Percentiles rank a stretch among this genome's conserved stretches.
phyloP scores from a whole-genome alignment of 2,888 invertebrate species.

The Acanthosepion esculentum region DNA sequence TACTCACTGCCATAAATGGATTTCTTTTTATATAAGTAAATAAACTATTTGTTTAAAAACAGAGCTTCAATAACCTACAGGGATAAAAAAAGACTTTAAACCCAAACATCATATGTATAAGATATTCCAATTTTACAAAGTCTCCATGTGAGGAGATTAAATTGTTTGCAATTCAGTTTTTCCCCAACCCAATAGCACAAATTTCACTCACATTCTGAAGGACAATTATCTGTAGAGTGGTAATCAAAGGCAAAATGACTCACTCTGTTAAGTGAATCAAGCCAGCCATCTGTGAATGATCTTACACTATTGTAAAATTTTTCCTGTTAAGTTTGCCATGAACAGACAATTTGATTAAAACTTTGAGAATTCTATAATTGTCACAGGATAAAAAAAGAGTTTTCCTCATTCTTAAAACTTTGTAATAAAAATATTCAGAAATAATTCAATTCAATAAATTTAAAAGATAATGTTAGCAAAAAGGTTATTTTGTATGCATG shows the following conservation, averaged over 20 bases:
- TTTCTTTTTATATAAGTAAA: too few relatives aligned
- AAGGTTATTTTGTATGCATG: too few relatives aligned
- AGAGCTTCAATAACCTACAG: too few relatives aligned
- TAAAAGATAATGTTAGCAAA: too few relatives aligned
- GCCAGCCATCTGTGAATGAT: neutral
- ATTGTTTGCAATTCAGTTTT: neutral
- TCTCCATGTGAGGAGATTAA: neutral
- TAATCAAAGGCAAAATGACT: neutral
- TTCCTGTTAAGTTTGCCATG: neutral
- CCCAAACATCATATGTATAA: too few relatives aligned
- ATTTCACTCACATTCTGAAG: neutral
- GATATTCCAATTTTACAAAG: neutral
- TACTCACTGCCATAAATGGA: too few relatives aligned
- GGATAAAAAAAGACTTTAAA: too few relatives aligned
- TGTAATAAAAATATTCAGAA: neutral
- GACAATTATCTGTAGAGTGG: neutral
- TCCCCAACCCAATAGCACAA: constrained; percentile 9
- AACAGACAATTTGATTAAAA: neutral
- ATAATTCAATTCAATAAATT: neutral
- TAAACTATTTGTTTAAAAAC: too few relatives aligned
- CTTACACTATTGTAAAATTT: neutral
- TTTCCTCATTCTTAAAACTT: neutral
- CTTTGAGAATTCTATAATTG: neutral
- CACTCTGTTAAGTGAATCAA: neutral
- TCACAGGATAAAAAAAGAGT: neutral